phyloP scores from a whole-genome alignment of 1,140 invertebrate species.

The Xylocopa sonorina region DNA sequence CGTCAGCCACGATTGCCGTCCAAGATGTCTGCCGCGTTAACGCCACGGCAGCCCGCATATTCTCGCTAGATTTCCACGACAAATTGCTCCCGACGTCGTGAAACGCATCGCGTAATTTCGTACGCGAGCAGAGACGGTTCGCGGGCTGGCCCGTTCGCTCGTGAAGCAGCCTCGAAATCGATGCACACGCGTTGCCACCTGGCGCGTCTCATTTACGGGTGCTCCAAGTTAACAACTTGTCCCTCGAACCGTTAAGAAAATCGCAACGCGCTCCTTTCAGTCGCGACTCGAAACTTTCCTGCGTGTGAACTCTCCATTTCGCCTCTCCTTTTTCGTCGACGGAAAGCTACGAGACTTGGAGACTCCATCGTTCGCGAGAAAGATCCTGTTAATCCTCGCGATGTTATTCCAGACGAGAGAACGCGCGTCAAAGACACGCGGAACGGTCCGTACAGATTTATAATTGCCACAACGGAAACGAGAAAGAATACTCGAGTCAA shows the following conservation, averaged over 20 bases:
- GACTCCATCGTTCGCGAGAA: too few species aligned
- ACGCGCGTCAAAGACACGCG: too few species aligned
- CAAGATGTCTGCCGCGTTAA: background rate
- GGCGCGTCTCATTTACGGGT: slow-evolving; percentile 34
- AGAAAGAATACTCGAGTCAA: background rate
- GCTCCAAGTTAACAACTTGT: slow-evolving; percentile 26
- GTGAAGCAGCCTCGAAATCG: background rate
- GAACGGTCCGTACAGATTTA: too few species aligned
- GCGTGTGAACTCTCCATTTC: background rate
- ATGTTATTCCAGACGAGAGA: too few species aligned
- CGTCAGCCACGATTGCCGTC: background rate
- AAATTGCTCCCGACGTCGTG: slow-evolving; percentile 6
- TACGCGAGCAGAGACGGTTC: slow-evolving; percentile 19
- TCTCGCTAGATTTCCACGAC: background rate
- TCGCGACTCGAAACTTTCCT: background rate
- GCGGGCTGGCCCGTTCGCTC: slow-evolving; percentile 10
- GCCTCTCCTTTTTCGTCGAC: too few species aligned
- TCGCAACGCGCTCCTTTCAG: background rate
- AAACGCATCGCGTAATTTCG: slow-evolving; percentile 25
- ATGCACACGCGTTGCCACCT: background rate
- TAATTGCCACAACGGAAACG: too few species aligned
- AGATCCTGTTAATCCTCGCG: too few species aligned
- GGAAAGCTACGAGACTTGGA: too few species aligned
- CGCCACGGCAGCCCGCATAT: background rate
- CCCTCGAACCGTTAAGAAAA: background rate